Percentiles rank a stretch among this genome's conserved stretches.
These are phyloP conservation scores for Tricholaema leucomelas DNA, from an alignment of 2,113 vertebrate species.

Conservation along the genomic window DNA sequence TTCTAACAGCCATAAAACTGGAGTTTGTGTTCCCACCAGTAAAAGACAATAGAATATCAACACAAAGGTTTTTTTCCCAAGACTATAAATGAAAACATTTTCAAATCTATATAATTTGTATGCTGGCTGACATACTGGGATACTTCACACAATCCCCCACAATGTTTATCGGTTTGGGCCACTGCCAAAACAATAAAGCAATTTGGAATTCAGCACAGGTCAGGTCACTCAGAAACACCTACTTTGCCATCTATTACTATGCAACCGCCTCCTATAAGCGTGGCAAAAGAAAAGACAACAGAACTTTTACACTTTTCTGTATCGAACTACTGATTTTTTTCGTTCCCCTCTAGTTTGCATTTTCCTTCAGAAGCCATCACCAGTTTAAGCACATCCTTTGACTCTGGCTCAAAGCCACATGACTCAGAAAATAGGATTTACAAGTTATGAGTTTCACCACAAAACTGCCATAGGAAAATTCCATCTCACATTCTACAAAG, in stretches of 20 bases:
- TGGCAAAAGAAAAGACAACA: background rate
- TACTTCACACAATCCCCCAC: background rate
- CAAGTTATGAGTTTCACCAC: background rate
- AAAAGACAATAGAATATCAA: background rate
- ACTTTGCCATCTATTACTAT: background rate
- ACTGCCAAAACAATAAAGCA: background rate
- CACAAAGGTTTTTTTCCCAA: background rate
- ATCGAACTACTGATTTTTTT: background rate
- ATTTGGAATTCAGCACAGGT: background rate
- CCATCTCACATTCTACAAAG: background rate
- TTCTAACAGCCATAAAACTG: background rate
- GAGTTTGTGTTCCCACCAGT: background rate
- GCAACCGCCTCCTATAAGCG: background rate
- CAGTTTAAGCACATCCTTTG: background rate
- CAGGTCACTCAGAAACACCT: background rate
- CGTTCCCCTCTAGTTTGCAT: rapidly evolving
- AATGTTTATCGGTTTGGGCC: background rate
- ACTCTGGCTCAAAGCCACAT: background rate
- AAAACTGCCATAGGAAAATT: background rate
- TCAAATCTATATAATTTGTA: background rate
- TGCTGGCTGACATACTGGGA: rapidly evolving
- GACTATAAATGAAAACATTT: background rate
- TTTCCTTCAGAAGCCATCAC: background rate
- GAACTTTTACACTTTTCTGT: background rate
- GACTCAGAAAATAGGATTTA: background rate